These are phyloP conservation scores for Passer domesticus DNA, from an alignment of 2,113 vertebrate genomes.

Conservation along the genomic window DNA sequence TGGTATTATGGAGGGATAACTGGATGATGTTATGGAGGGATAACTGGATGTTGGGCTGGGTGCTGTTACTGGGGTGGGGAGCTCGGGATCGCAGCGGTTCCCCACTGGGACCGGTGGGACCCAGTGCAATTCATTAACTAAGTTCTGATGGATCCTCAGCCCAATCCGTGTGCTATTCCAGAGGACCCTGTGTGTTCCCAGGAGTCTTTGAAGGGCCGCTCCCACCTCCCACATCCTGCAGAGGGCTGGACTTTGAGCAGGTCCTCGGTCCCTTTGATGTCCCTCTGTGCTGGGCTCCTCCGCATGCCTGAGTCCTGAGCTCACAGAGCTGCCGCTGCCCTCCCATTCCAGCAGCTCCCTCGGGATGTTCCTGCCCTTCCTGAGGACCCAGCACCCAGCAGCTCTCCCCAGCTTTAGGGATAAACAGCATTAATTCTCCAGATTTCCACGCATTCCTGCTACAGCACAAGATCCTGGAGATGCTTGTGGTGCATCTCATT, in stretches of 20 bases:
- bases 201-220: neutral
- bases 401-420: neutral
- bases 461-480: accelerated
- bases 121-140: neutral
- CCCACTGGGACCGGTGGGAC: neutral
- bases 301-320: neutral
- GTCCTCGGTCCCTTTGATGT: conserved; percentile 27
- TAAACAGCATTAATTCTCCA: neutral
- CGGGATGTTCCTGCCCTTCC: neutral
- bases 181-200: neutral
- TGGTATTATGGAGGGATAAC: neutral
- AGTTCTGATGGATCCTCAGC: neutral
- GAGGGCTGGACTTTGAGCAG: neutral
- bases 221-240: neutral
- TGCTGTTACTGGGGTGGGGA: neutral
- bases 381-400: accelerated
- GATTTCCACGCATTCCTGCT: accelerated
- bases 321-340: neutral
- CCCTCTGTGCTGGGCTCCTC: neutral
- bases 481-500: neutral
- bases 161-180: accelerated
- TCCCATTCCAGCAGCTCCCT: neutral
- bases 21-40: neutral
- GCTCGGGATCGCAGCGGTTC: accelerated
- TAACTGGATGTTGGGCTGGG: neutral